These are phyloP conservation scores for Lota lota DNA, from an alignment of 2,113 vertebrate species.

Conservation along the genomic window DNA sequence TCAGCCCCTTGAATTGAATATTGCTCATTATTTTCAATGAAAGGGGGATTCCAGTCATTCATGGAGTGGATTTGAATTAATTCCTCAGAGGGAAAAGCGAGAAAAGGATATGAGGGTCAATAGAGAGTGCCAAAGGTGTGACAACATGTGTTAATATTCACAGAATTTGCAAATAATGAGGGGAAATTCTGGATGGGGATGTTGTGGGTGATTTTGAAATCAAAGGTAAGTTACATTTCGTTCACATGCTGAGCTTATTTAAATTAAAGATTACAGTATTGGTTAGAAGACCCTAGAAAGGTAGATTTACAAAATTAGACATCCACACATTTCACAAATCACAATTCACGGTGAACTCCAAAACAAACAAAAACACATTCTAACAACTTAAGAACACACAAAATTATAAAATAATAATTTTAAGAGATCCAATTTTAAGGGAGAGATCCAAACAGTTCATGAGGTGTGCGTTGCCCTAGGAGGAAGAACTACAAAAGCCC, in stretches of 20 bases:
- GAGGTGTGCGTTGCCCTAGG: neutral
- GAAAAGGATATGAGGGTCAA: constrained; percentile 31
- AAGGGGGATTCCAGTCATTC: constrained; percentile 51
- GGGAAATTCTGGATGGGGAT: too few species aligned
- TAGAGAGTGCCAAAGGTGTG: constrained; percentile 30
- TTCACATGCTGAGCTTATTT: neutral
- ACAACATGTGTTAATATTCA: constrained; percentile 29
- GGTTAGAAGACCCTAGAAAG: too few species aligned
- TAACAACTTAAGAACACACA: too few species aligned
- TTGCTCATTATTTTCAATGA: constrained; percentile 58
- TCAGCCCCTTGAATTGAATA: constrained; percentile 36
- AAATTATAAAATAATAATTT: too few species aligned
- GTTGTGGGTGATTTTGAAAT: too few species aligned
- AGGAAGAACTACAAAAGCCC: neutral
- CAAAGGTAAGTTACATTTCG: neutral
- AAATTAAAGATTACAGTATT: too few species aligned
- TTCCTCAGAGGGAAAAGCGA: constrained; percentile 25
- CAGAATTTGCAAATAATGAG: too few species aligned
- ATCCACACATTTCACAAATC: too few species aligned
- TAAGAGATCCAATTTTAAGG: neutral
- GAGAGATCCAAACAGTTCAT: neutral
- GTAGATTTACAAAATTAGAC: too few species aligned
- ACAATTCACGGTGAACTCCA: too few species aligned
- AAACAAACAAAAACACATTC: too few species aligned
- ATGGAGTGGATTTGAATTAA: constrained; percentile 52